phyloP scores from a whole-genome alignment of 92 coral and sea anemone species.

The Zoanthus solanderi region DNA sequence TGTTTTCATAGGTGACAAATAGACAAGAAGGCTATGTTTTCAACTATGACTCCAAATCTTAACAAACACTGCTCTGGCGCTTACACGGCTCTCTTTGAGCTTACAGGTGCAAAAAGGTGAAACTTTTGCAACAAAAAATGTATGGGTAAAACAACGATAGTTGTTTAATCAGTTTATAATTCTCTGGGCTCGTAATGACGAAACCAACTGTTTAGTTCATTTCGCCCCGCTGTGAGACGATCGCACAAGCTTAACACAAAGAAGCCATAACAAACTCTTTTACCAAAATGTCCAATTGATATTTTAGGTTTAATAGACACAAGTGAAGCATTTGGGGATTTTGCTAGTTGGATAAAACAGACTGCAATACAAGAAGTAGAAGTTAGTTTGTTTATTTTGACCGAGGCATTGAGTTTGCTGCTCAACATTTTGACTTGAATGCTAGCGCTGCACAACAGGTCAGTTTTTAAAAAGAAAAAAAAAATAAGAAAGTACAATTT shows the following conservation, averaged over 20 bases:
- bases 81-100: not conserved
- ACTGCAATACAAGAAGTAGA: constrained; percentile 47
- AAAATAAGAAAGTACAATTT: not conserved
- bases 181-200: constrained; percentile 26
- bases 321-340: not conserved
- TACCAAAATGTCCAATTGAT: constrained; percentile 17
- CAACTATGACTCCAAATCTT: not conserved
- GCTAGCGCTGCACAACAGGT: not conserved
- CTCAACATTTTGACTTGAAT: not conserved
- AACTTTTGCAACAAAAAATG: constrained; percentile 33
- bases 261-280: constrained; percentile 14
- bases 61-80: constrained; percentile 4
- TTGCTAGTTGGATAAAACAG: constrained; percentile 16
- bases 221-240: constrained; percentile 46
- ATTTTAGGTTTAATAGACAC: constrained; percentile 11
- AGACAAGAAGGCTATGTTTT: constrained; percentile 4
- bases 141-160: not conserved
- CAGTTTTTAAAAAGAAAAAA: not conserved
- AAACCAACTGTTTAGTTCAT: constrained; percentile 42
- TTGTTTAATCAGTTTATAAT: constrained; percentile 1
- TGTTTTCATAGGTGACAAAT: constrained; percentile 17
- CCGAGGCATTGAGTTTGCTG: not conserved
- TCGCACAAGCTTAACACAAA: not conserved
- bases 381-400: constrained; percentile 81
- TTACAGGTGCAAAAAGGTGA: constrained; percentile 26